Base-by-base conservation (phyloP, 2,113 vertebrate species). In the Microcebus jonahi region DNA sequence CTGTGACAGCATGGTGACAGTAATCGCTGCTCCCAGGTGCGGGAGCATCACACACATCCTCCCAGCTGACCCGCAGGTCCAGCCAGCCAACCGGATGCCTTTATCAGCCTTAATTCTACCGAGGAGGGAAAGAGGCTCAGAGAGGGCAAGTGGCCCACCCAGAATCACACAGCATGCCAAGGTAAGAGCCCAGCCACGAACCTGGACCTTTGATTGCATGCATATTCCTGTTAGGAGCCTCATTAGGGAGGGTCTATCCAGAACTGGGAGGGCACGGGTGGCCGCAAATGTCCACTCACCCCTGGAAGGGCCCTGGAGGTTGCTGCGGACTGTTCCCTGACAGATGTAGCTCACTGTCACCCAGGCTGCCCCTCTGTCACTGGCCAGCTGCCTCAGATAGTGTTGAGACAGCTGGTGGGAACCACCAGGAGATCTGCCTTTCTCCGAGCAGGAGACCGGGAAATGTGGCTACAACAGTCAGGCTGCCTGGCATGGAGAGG, bases 1-100 rank as follows among this genome's bases (percentile, higher is more conserved):
- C 14, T 14, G 0, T 0, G 21, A 80, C 31, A 8, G 53, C 71
- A 59, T 0, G 29, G 39, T 25, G 3, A 3, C 39, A 42, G 25
- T 23, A 31, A 34, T 6, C 14, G 3, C 17, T 1, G 10, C 13
- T 1, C 36, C 15, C 36, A 27, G 3, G 67, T 11, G 39, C 10
- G 6, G 17, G 31, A 0, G 9, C 31, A 5, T 36, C 21, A 39
- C 50, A 53, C 23, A 9, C 42, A 8, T 48, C 21, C 31, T 82
- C 48, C 48, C 48, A 23, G 61, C 55, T 63, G 61, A 63, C 27
- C 25, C 11, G 0, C 27, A 63, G 61, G 61, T 27, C 9, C 59
- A 61, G 59, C 53, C 79, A 20, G 13, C 31, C 23, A 77, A 13
- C 31, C 2, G 29, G 82, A 39, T 29, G 59, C 4, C 23, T n/a